Evolutionary conservation across 2,113 vertebrate species (phyloP), one percentile per base, ranked within the genome.

Genomic region (Oostethus manadensis): DNA sequence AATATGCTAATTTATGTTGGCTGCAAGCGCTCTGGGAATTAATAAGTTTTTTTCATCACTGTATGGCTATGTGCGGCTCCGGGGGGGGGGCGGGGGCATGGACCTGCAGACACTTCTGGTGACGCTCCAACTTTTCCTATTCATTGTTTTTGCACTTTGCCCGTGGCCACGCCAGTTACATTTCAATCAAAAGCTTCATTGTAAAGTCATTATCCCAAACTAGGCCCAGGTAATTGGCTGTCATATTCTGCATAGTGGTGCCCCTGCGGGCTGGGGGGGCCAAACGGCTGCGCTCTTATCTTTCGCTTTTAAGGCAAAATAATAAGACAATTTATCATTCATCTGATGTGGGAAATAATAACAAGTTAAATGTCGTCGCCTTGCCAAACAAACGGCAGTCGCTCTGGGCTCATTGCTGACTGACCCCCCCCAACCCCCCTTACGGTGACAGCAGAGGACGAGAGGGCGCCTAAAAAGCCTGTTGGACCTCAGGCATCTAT

Each of bases 1-100:
- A 95, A 96, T 96, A 99, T 99, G 96, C 93, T 96, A 97, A 99
- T 98, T 93, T 93, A 90, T 95, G 91, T 92, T 96, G 92, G 94
- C 96, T 99, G 92, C 91, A 58, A 98, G 96, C 94, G 83, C 89
- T 92, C 81, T 81, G 79, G 64, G 90, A 87, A 91, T 94, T 90
- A 88, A 89, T 88, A 87, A 86, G 87, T 85, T 91, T 89, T 88
- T 85, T 82, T 13, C 77, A 86, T 87, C 79, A 87, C 78, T 63
- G 71, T 68, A 49, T 75, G 68, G 78, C 61, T 73, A 62, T 59
- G 74, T 48, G 68, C 59, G 54, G 66, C 53, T 67, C 66, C 66
- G 80, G 89, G 90, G 89, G 84, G 86, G 45, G 65, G 4, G 69
- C 62, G 68, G 63, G 64, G 38, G 57, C 55, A 55, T 29, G 58